Percentiles rank a stretch among this genome's conserved stretches.
Evolutionary conservation across 2,888 invertebrate species (phyloP).

Genomic region (Sesia bembeciformis): DNA sequence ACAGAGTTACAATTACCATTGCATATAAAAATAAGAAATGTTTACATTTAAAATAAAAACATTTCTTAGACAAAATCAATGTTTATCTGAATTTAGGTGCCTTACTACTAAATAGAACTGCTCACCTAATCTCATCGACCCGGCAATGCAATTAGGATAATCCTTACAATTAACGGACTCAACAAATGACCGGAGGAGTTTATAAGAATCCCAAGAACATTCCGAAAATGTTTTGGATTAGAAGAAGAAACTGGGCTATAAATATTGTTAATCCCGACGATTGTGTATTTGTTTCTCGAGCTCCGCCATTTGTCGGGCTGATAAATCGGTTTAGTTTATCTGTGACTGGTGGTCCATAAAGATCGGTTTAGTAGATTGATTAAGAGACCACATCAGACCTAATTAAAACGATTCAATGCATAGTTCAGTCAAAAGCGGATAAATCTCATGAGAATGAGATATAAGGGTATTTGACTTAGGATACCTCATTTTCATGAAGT

Average conservation of each 20-base stretch:
- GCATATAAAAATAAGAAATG: neutral
- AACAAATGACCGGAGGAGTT: conserved; percentile 6
- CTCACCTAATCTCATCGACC: conserved; percentile 10
- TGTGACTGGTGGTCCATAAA: too few species aligned
- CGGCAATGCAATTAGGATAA: conserved; percentile 23
- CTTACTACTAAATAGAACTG: too few species aligned
- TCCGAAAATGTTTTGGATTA: neutral
- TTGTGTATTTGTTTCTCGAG: neutral
- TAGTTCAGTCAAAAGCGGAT: too few species aligned
- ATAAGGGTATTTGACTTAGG: too few species aligned
- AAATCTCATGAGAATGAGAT: too few species aligned
- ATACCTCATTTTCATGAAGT: too few species aligned
- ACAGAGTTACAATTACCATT: neutral
- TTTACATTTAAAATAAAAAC: too few species aligned
- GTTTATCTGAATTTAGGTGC: too few species aligned
- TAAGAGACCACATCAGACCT: too few species aligned
- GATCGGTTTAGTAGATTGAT: too few species aligned
- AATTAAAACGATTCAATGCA: too few species aligned
- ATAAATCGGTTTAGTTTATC: neutral
- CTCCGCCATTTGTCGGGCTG: neutral
- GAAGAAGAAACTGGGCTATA: neutral
- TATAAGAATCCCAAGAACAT: neutral
- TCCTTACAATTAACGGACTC: conserved; percentile 23
- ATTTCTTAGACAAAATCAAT: too few species aligned
- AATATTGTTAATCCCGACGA: neutral